Conservation (phyloP, 2,797 vertebrate genomes). For the Acipenser oxyrinchus region DNA sequence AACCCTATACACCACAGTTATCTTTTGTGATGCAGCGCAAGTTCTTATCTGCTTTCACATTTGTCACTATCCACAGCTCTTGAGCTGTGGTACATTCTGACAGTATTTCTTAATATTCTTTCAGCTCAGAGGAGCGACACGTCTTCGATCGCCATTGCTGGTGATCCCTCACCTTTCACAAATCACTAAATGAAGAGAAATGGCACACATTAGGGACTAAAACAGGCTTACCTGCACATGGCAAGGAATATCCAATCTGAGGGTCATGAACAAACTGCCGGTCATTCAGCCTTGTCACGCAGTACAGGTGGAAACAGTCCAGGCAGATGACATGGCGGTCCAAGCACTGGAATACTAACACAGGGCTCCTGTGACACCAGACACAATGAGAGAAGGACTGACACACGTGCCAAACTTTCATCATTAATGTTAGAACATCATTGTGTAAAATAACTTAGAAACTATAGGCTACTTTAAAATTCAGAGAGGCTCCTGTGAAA, state of each 20-base stretch:
- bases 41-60: background rate
- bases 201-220: background rate
- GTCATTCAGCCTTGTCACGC: constrained; percentile 74
- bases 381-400: constrained; percentile 1
- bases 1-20: no score
- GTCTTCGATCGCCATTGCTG: background rate
- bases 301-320: constrained; percentile 81
- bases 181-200: background rate
- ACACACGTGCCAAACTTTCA: background rate
- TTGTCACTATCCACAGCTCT: background rate
- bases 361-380: constrained; percentile 61
- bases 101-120: background rate
- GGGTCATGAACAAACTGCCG: constrained; percentile 68
- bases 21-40: no score
- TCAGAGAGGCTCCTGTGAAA: no score
- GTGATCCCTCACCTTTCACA: background rate
- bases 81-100: background rate
- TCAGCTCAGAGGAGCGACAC: background rate
- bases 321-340: constrained; percentile 82
- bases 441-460: no score
- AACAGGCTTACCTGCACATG: constrained; percentile 70
- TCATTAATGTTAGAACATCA: no score
- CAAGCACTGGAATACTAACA: constrained; percentile 75
- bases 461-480: no score
- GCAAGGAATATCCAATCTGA: constrained; percentile 75